A percentile compares a stretch with the other conserved stretches of the same genome.
These are phyloP conservation scores for Pseudorectes ferrugineus DNA, from an alignment of 2,113 vertebrate species.

Conservation along the genomic window DNA sequence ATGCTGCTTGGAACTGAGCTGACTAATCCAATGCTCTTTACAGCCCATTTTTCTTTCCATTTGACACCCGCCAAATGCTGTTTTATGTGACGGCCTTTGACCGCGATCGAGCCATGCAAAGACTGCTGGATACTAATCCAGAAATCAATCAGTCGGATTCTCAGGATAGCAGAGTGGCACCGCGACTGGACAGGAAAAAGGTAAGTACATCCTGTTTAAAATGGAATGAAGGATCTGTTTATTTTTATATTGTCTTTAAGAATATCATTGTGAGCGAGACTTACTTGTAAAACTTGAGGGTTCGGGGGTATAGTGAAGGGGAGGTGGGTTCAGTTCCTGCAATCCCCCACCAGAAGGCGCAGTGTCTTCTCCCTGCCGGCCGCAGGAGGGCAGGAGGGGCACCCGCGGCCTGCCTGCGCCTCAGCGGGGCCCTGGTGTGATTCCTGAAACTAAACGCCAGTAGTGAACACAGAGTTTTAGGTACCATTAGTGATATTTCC, in stretches of 20 bases:
- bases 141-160: constrained; percentile 99
- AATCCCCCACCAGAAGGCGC: background rate
- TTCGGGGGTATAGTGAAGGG: rapidly evolving
- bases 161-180: constrained; percentile 97
- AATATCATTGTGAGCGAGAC: too few species aligned
- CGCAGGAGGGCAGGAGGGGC: background rate
- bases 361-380: rapidly evolving
- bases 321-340: background rate
- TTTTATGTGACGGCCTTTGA: constrained; percentile 99
- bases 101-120: constrained; percentile 97
- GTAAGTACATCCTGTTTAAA: constrained; percentile 60
- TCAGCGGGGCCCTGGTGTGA: rapidly evolving
- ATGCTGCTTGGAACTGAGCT: background rate
- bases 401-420: background rate
- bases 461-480: background rate
- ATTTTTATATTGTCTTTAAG: background rate
- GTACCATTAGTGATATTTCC: background rate
- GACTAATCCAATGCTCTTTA: constrained; percentile 28
- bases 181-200: constrained; percentile 97
- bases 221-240: background rate
- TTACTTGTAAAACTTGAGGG: background rate
- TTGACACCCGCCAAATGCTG: constrained; percentile 98
- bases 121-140: constrained; percentile 96
- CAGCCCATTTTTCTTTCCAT: constrained; percentile 99
- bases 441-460: background rate